These are phyloP conservation scores for Acrobasis suavella DNA, from an alignment of 2,888 invertebrate genomes.

Conservation along the genomic window DNA sequence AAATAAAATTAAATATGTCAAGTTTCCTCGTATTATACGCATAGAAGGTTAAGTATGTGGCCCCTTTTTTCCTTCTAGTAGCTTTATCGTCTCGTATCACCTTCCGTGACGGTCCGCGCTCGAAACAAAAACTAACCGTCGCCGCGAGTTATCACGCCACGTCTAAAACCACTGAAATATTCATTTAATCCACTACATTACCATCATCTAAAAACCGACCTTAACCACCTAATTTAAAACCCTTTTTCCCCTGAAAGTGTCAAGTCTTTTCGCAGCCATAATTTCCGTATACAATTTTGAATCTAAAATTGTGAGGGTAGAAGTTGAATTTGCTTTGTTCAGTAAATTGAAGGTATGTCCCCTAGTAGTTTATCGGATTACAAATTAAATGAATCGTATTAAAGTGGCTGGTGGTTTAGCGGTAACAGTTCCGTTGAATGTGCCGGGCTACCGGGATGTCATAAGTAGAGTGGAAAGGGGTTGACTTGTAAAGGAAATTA, in stretches of 20 bases:
- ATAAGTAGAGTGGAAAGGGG: neutral
- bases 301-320: slow-evolving; percentile 3
- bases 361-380: slow-evolving; percentile 33
- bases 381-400: slow-evolving; percentile 47
- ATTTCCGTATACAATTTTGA: slow-evolving; percentile 17
- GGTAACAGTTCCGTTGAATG: slow-evolving; percentile 6
- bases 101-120: slow-evolving; percentile 26
- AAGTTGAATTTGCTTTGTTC: slow-evolving; percentile 3
- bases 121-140: slow-evolving; percentile 26
- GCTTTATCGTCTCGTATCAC: neutral
- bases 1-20: too few species aligned
- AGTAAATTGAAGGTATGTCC: slow-evolving; percentile 13
- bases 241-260: slow-evolving; percentile 1
- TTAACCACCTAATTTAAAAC: neutral
- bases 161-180: slow-evolving; percentile 37
- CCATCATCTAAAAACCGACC: neutral
- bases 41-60: too few species aligned
- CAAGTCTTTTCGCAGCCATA: slow-evolving; percentile 4
- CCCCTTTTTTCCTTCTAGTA: neutral
- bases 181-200: slow-evolving; percentile 33
- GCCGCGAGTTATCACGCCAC: slow-evolving; percentile 25
- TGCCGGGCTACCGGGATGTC: neutral
- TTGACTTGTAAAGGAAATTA: too few species aligned
- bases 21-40: too few species aligned
- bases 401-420: slow-evolving; percentile 33